These are phyloP conservation scores for Nycticorax nycticorax DNA, from an alignment of 2,113 vertebrate species.

Conservation along the genomic window DNA sequence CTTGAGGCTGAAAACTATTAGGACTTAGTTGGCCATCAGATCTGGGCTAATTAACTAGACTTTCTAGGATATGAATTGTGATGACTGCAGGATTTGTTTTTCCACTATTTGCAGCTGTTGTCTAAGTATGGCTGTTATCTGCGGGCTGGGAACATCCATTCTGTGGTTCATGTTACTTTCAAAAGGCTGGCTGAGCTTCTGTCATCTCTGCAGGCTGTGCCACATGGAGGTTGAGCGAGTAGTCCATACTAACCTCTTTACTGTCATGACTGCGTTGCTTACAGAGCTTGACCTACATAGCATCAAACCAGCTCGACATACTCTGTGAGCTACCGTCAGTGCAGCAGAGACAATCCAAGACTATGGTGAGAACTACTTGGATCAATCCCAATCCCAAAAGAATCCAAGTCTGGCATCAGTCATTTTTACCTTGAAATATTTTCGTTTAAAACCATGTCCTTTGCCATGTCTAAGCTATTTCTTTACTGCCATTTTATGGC, in stretches of 20 bases:
- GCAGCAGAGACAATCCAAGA: neutral
- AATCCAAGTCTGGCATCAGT: neutral
- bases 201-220: neutral
- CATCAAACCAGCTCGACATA: accelerated
- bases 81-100: slow-evolving; percentile 5
- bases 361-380: neutral
- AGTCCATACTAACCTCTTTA: neutral
- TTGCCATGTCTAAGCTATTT: neutral
- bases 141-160: neutral
- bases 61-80: neutral
- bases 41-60: neutral
- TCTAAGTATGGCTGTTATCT: neutral
- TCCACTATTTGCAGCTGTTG: neutral
- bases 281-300: neutral
- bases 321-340: neutral
- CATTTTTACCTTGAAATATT: slow-evolving; percentile 1
- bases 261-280: neutral
- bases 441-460: neutral
- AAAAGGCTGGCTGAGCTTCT: neutral
- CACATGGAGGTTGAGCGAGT: accelerated
- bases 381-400: neutral
- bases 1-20: neutral
- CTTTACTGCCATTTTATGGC: neutral
- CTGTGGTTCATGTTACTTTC: neutral
- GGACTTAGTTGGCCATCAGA: neutral